Conservation (phyloP, 2,888 invertebrate genomes). For the Pseudanteris insignis region DNA sequence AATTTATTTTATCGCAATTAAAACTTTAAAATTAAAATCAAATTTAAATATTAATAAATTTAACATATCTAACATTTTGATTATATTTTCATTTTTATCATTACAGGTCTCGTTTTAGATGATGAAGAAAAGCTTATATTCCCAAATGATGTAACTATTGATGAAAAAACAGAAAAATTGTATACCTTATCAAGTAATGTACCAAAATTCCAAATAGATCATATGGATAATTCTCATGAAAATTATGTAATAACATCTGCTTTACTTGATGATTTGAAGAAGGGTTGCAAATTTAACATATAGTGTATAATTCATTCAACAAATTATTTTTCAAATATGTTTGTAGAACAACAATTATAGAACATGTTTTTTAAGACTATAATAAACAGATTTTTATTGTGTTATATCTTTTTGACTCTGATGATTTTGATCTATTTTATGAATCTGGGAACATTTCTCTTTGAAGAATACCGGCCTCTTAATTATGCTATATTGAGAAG, state of each 20-base stretch:
- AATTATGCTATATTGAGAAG: neutral
- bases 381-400: neutral
- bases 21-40: neutral
- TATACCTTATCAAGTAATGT: constrained; percentile 60
- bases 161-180: constrained; percentile 49
- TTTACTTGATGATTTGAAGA: constrained; percentile 17
- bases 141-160: constrained; percentile 75
- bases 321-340: too few species aligned
- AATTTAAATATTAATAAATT: too few species aligned
- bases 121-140: constrained; percentile 77
- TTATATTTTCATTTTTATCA: too few species aligned
- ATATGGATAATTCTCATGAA: constrained; percentile 21
- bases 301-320: too few species aligned
- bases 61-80: too few species aligned
- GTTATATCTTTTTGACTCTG: too few species aligned
- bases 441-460: neutral
- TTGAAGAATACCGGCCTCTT: neutral
- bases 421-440: neutral
- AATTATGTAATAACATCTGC: constrained; percentile 36
- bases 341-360: constrained; percentile 1
- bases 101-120: constrained; percentile 71
- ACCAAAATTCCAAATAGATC: constrained; percentile 49
- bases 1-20: too few species aligned
- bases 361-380: constrained; percentile 1
- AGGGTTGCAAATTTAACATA: constrained; percentile 28